Percentiles rank a stretch among this genome's conserved stretches.
phyloP scores from a whole-genome alignment of 2,113 vertebrate species.

The Pagrus major region DNA sequence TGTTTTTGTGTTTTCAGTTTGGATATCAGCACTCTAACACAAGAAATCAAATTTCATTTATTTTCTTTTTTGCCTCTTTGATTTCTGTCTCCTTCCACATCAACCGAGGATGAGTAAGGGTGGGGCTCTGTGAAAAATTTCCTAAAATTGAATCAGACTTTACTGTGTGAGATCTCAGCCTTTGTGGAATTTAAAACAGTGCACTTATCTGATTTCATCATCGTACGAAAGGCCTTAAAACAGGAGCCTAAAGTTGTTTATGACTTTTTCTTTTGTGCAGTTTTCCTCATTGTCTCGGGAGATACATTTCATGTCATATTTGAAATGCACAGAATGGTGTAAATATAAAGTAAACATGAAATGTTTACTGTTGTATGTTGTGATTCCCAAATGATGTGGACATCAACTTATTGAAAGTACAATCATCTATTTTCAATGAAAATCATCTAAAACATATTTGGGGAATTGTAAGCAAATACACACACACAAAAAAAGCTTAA shows the following conservation, averaged over 20 bases:
- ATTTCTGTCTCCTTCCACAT: slow-evolving; percentile 3
- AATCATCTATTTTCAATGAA: background rate
- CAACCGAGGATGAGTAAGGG: background rate
- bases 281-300: background rate
- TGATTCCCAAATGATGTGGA: slow-evolving; percentile 27
- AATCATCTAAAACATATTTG: background rate
- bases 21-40: background rate
- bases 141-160: background rate
- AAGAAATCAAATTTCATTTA: background rate
- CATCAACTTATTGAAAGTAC: background rate
- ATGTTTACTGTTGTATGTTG: slow-evolving; percentile 43
- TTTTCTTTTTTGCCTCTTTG: background rate
- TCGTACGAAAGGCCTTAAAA: slow-evolving; percentile 3
- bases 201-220: background rate
- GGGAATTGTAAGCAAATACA: background rate
- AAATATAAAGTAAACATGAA: slow-evolving; percentile 28
- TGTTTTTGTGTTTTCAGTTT: background rate
- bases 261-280: background rate
- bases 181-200: slow-evolving; percentile 11
- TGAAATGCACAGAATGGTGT: slow-evolving; percentile 35
- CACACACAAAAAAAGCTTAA: background rate
- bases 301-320: background rate
- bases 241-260: background rate
- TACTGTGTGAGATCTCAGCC: background rate
- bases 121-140: background rate